Conservation (phyloP, 2,797 vertebrate species). For the Spinus olivaceus region DNA sequence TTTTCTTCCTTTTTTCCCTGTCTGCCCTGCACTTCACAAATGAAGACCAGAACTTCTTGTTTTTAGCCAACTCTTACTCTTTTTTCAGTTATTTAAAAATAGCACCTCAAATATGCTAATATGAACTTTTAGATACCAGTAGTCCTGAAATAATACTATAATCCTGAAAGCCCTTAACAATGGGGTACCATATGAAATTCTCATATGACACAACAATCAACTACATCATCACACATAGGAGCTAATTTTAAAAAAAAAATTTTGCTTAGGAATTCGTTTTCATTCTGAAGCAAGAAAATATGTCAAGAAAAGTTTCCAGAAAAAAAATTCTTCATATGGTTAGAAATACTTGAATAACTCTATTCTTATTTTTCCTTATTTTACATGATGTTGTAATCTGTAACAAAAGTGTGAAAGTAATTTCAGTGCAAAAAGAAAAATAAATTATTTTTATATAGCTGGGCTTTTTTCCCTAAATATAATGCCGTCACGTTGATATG, state of each 20-base stretch:
- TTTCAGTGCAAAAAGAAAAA: background rate
- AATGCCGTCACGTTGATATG: fast-evolving
- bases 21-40: background rate
- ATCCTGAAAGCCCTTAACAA: background rate
- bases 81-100: background rate
- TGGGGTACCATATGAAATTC: background rate
- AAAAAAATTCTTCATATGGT: background rate
- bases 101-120: background rate
- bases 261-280: background rate
- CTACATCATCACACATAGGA: background rate
- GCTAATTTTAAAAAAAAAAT: background rate
- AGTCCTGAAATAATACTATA: background rate
- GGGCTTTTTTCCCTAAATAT: background rate
- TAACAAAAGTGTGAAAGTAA: background rate
- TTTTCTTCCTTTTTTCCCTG: background rate
- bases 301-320: background rate
- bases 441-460: background rate
- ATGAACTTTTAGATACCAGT: background rate
- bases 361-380: background rate
- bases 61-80: background rate
- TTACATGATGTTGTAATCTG: background rate
- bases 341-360: background rate
- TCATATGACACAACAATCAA: background rate
- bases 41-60: background rate
- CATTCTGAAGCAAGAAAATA: background rate